phyloP scores from a whole-genome alignment of 2,113 vertebrate genomes.

The Oryzias celebensis region DNA sequence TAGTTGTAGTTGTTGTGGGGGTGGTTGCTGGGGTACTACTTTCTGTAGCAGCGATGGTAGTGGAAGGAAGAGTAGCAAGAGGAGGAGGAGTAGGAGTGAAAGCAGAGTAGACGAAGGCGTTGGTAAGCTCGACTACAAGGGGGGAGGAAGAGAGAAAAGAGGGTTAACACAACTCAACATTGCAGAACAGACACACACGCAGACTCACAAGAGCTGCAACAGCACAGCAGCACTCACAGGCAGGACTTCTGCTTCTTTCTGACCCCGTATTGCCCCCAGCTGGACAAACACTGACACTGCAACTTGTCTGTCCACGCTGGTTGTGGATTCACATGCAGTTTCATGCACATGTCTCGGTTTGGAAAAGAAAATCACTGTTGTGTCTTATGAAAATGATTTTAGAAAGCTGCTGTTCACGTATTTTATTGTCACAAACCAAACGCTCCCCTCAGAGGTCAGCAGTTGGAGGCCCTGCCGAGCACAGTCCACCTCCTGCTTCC shows the following conservation, averaged over 20 bases:
- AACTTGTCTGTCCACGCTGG: background rate
- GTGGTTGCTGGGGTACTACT: constrained; percentile 58
- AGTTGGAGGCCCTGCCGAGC: no score
- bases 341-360: no score
- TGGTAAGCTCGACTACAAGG: constrained; percentile 73
- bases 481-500: no score
- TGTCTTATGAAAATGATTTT: no score
- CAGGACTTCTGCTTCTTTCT: background rate
- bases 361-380: no score
- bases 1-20: constrained; percentile 30
- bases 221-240: no score
- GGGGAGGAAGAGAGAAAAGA: constrained; percentile 71
- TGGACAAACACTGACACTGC: constrained; percentile 26
- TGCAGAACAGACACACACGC: constrained; percentile 11
- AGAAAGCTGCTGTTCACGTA: no score
- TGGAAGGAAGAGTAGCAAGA: constrained; percentile 61
- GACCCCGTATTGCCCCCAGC: constrained; percentile 38
- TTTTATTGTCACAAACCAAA: no score
- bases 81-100: constrained; percentile 67
- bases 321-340: no score
- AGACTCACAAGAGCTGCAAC: background rate
- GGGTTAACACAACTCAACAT: constrained; percentile 61
- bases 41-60: constrained; percentile 62
- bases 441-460: no score
- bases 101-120: constrained; percentile 68